phyloP scores from a whole-genome alignment of 2,113 vertebrate genomes.

The Sylvia atricapilla region DNA sequence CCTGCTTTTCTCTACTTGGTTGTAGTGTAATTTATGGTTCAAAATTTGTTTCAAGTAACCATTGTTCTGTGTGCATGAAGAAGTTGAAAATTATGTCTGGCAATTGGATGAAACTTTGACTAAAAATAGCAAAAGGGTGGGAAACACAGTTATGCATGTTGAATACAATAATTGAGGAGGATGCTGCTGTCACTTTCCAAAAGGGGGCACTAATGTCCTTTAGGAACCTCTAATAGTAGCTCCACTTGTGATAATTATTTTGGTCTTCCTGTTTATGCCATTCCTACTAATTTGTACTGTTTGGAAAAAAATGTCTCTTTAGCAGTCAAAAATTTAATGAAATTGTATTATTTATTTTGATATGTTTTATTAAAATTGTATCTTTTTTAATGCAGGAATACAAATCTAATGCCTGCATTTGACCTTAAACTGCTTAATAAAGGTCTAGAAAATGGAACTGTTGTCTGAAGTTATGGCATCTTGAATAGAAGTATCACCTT shows the following conservation, averaged over 20 bases:
- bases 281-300: not conserved
- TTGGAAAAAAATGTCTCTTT: not conserved
- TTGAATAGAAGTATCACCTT: not conserved
- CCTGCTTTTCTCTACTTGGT: not conserved
- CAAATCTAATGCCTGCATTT: not conserved
- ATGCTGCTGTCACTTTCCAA: not conserved
- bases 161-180: not conserved
- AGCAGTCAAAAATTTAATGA: not conserved
- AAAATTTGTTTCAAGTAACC: not conserved
- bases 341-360: not conserved
- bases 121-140: not conserved
- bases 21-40: not conserved
- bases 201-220: not conserved
- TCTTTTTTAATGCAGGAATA: not conserved
- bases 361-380: not conserved
- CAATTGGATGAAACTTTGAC: not conserved
- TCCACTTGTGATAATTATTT: not conserved
- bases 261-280: not conserved
- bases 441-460: not conserved
- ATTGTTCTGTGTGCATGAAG: not conserved
- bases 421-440: not conserved
- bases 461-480: not conserved
- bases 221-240: not conserved
- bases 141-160: not conserved
- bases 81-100: not conserved